phyloP scores from a whole-genome alignment of 2,888 invertebrate species.

The Clivina fossor region DNA sequence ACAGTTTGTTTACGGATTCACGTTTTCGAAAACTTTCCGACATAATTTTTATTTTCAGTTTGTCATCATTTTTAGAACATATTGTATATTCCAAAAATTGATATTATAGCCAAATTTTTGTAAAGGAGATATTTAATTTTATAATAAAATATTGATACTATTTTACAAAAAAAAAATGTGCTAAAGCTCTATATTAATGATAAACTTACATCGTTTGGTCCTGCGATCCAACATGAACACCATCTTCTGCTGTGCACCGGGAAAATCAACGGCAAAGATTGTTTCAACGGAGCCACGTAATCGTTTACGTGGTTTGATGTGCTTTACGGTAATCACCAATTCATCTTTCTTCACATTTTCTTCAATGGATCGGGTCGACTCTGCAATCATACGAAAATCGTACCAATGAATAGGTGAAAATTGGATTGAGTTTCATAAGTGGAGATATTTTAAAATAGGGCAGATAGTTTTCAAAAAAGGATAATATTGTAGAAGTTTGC shows the following conservation, averaged over 20 bases:
- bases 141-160: too few species aligned
- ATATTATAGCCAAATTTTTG: not conserved
- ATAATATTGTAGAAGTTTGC: not conserved
- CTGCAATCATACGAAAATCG: conserved; percentile 51
- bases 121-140: conserved; percentile 1
- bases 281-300: conserved; percentile 55
- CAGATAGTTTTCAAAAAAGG: not conserved
- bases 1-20: too few species aligned
- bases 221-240: conserved; percentile 59
- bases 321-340: conserved; percentile 57
- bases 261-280: conserved; percentile 59
- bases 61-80: too few species aligned
- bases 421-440: not conserved
- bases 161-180: not conserved
- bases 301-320: conserved; percentile 56
- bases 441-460: not conserved
- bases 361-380: conserved; percentile 55
- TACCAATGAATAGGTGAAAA: conserved; percentile 9
- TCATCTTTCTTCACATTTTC: conserved; percentile 57
- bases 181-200: too few species aligned
- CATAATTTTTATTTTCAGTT: too few species aligned
- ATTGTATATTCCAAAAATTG: too few species aligned
- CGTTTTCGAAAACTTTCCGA: too few species aligned
- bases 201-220: conserved; percentile 56
- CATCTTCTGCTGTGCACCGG: conserved; percentile 57